These are phyloP conservation scores for Neogale vison DNA, from an alignment of 2,113 vertebrate genomes.

Conservation along the genomic window DNA sequence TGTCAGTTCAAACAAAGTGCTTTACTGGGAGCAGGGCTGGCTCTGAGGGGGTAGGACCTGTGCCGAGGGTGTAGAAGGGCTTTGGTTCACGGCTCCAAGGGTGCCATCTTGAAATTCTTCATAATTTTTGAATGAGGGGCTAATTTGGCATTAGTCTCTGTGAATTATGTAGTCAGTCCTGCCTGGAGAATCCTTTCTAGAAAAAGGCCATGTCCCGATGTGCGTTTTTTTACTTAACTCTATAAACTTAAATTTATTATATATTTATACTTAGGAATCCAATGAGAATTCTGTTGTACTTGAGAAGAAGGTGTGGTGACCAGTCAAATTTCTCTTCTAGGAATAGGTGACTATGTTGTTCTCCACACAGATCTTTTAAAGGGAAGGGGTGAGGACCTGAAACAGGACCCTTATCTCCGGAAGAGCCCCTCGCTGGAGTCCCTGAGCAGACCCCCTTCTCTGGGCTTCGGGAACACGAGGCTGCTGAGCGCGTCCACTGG, in stretches of 20 bases:
- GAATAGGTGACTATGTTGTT: slow-evolving; percentile 38
- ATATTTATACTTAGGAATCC: not conserved
- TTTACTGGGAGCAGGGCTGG: not conserved
- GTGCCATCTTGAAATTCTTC: not conserved
- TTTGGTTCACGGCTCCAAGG: not conserved
- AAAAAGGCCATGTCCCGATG: not conserved
- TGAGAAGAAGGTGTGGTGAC: slow-evolving; percentile 53
- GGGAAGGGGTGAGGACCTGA: slow-evolving; percentile 89
- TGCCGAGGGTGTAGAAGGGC: not conserved
- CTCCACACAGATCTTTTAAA: slow-evolving; percentile 87
- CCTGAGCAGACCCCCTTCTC: slow-evolving; percentile 89
- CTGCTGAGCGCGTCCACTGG: slow-evolving; percentile 85
- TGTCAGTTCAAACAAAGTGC: not conserved
- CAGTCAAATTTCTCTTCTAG: slow-evolving; percentile 38
- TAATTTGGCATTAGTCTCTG: not conserved
- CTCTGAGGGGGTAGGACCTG: too few relatives aligned
- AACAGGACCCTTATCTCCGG: slow-evolving; percentile 92
- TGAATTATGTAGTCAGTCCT: not conserved
- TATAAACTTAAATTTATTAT: rapidly evolving
- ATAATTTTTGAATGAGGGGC: not conserved
- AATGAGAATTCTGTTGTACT: not conserved
- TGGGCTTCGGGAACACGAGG: slow-evolving; percentile 85
- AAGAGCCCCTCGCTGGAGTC: slow-evolving; percentile 97
- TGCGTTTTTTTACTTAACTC: not conserved
- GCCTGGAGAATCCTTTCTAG: not conserved